Conservation (phyloP, 2,888 invertebrate genomes). For the Cantharis rustica region DNA sequence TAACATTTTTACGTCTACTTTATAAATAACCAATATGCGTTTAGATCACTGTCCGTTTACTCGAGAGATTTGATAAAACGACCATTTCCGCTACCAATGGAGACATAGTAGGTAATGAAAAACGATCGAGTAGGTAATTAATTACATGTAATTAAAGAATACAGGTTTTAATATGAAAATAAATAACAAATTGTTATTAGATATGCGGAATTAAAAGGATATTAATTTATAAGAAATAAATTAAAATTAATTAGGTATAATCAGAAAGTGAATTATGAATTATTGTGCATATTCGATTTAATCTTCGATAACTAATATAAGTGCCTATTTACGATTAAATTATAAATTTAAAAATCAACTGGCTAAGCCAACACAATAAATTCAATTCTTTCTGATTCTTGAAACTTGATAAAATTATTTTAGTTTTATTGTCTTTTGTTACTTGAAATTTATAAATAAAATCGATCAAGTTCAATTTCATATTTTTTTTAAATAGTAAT, state of each 20-base stretch:
- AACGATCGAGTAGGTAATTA: neutral
- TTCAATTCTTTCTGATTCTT: too few species aligned
- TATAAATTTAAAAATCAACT: neutral
- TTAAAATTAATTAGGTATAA: neutral
- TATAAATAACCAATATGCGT: neutral
- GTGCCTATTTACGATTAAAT: neutral
- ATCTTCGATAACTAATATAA: neutral
- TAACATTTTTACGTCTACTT: neutral
- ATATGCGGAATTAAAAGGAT: neutral
- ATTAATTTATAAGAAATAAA: neutral
- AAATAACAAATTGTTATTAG: neutral
- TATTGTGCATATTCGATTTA: neutral
- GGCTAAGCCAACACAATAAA: neutral
- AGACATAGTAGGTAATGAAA: neutral
- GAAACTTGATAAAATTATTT: too few species aligned
- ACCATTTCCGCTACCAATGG: neutral
- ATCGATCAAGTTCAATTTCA: too few species aligned
- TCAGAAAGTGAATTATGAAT: neutral
- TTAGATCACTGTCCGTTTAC: neutral
- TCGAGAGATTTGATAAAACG: neutral
- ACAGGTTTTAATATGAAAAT: neutral
- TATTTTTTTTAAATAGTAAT: too few species aligned
- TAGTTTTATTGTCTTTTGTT: too few species aligned
- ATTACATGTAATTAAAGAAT: neutral
- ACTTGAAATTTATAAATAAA: too few species aligned